Evolutionary conservation across 2,888 invertebrate genomes (phyloP), one percentile per base, ranked within the genome.

Genomic region (Dynastes grantii): DNA sequence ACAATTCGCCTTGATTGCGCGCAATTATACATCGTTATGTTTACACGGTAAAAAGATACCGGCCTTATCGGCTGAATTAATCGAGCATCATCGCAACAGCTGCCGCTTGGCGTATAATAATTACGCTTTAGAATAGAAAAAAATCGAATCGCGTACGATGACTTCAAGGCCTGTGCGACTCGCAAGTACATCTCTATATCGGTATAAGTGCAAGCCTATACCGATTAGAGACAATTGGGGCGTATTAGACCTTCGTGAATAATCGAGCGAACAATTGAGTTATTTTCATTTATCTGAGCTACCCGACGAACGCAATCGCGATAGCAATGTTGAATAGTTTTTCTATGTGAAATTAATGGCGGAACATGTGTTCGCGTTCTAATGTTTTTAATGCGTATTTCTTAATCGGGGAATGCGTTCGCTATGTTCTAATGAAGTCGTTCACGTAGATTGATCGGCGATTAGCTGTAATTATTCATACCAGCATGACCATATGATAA

Each of bases 201-300:
- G 0, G 32, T 32, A 2, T 4, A 16, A 32, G 32, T 11, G 2
- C 27, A 22, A 22, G 22, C 67, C 16, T n/a, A 22, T 9, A 1
- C n/a, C 22, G 55, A 55, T 55, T 55, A 55, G 16, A 55, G 16
- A 9, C 67, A 49, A 67, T 67, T 67, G 67, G 67, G 45, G 49
- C 32, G 49, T 49, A 67, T 67, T 67, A 67, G 67, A 49, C 67
- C 67, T 67, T 67, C 67, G 67, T 37, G 64, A 37, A 64, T 64
- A 11, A 29, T n/a, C 32, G n/a, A 11, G 37, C 64, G 40, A 37
- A 29, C 55, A 22, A 55, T 55, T 16, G 22, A 55, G 55, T 55
- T 55, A 55, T 32, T 55, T 55, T 55, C 22, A 55, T 55, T n/a
- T 16, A 22, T 55, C 22, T 22, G 11, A 11, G 8, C 4, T 16